Conservation (phyloP, 2,113 vertebrate species). For the Conger conger region DNA sequence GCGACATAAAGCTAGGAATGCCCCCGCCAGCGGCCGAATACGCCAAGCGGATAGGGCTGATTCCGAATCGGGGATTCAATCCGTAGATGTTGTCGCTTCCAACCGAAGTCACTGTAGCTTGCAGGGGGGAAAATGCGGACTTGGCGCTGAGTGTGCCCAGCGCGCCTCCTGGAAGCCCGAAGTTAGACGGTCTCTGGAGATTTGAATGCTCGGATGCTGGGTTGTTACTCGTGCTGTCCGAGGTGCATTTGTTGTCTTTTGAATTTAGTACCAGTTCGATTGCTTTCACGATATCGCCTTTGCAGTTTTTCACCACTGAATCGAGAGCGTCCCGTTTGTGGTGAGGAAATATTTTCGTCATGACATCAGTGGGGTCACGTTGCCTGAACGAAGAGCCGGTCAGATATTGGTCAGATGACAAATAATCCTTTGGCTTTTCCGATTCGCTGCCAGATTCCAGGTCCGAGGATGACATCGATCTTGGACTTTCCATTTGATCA, state of each 20-base stretch:
- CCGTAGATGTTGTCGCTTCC: conserved; percentile 66
- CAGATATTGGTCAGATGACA: conserved; percentile 28
- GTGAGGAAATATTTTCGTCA: conserved; percentile 81
- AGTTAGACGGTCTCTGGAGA: conserved; percentile 53
- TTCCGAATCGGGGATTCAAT: conserved; percentile 69
- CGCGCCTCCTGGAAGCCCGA: conserved; percentile 56
- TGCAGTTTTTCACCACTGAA: conserved; percentile 73
- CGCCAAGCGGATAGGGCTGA: conserved; percentile 72
- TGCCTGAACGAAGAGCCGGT: conserved; percentile 45
- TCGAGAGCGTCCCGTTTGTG: conserved; percentile 71
- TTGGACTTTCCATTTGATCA: conserved; percentile 69
- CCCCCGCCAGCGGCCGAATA: conserved; percentile 72
- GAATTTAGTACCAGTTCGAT: conserved; percentile 77
- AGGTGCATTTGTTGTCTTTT: conserved; percentile 61
- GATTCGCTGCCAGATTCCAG: conserved; percentile 80
- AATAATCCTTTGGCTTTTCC: conserved; percentile 69
- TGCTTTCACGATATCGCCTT: conserved; percentile 81
- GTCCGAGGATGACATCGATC: conserved; percentile 75
- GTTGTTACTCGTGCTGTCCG: conserved; percentile 34
- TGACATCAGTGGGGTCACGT: conserved; percentile 77
- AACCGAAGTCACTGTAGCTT: conserved; percentile 52
- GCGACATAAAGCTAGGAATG: conserved; percentile 72
- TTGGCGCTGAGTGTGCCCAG: conserved; percentile 63
- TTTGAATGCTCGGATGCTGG: conserved; percentile 40
- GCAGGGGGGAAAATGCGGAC: conserved; percentile 81